phyloP scores from a whole-genome alignment of 2,797 vertebrate species.

The Bryconaethiops microstoma region DNA sequence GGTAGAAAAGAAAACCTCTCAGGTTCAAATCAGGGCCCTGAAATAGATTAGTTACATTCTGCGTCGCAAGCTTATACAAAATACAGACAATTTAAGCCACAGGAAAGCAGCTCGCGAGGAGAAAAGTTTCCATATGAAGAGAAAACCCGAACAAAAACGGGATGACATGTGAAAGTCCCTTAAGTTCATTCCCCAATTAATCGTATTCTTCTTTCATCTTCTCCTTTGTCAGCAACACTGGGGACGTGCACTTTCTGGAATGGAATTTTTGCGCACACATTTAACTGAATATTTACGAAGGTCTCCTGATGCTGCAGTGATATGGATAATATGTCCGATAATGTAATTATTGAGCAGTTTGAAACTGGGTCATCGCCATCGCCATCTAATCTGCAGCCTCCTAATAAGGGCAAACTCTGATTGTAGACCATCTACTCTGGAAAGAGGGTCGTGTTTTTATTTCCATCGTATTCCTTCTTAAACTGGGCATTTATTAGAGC shows the following conservation, averaged over 20 bases:
- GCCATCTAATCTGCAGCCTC: constrained; percentile 12
- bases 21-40: not conserved
- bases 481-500: not conserved
- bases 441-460: not conserved
- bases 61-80: not conserved
- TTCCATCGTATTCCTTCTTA: not conserved
- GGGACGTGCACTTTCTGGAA: not conserved
- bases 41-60: constrained; percentile 7
- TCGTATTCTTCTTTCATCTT: not conserved
- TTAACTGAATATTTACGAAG: constrained; percentile 16
- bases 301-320: not conserved
- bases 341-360: constrained; percentile 15
- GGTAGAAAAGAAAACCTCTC: not conserved
- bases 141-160: not conserved
- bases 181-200: no score
- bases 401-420: constrained; percentile 22
- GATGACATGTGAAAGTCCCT: not conserved
- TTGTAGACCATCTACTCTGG: not conserved
- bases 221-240: not conserved
- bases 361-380: constrained; percentile 27
- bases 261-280: not conserved
- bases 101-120: not conserved
- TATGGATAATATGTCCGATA: constrained; percentile 25
- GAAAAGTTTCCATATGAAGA: not conserved
- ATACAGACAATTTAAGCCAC: not conserved